Conservation (phyloP, 2,797 vertebrate species). For the Acanthopagrus latus region DNA sequence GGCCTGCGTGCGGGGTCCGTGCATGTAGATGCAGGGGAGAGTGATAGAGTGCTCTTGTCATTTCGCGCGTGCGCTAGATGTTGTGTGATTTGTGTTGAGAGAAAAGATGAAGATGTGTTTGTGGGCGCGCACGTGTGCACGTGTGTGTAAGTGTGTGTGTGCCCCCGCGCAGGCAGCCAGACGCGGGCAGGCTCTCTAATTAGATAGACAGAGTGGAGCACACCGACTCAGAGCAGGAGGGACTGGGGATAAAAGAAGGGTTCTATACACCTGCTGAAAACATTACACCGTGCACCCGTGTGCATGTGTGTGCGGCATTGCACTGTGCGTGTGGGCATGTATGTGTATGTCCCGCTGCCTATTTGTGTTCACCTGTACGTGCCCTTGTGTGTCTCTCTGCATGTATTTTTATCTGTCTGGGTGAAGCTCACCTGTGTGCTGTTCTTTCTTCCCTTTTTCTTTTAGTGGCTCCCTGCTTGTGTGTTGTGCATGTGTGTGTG, state of each 20-base stretch:
- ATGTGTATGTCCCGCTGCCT: constrained; percentile 11
- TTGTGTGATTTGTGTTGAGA: constrained; percentile 63
- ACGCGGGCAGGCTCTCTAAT: constrained; percentile 72
- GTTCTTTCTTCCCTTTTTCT: constrained; percentile 63
- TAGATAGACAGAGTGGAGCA: constrained; percentile 75
- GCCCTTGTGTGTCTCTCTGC: constrained; percentile 41
- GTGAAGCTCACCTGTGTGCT: constrained; percentile 51
- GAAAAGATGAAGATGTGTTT: constrained; percentile 58
- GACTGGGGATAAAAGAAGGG: constrained; percentile 73
- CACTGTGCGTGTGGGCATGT: not conserved
- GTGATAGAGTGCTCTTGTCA: constrained; percentile 67
- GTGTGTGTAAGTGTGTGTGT: constrained; percentile 14
- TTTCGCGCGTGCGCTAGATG: constrained; percentile 46
- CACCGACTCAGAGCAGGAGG: constrained; percentile 54
- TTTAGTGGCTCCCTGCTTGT: constrained; percentile 35
- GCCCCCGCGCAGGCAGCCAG: constrained; percentile 60
- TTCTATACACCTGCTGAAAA: constrained; percentile 69
- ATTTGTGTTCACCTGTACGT: constrained; percentile 32
- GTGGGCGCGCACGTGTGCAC: constrained; percentile 15
- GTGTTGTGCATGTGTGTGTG: not conserved
- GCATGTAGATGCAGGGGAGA: not conserved
- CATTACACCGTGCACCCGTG: constrained; percentile 30
- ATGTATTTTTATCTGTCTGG: constrained; percentile 66
- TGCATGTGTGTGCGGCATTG: constrained; percentile 11
- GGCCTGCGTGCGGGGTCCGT: not conserved